Base-by-base conservation (phyloP, 2,797 vertebrate genomes). In the Scolopax rusticola region DNA sequence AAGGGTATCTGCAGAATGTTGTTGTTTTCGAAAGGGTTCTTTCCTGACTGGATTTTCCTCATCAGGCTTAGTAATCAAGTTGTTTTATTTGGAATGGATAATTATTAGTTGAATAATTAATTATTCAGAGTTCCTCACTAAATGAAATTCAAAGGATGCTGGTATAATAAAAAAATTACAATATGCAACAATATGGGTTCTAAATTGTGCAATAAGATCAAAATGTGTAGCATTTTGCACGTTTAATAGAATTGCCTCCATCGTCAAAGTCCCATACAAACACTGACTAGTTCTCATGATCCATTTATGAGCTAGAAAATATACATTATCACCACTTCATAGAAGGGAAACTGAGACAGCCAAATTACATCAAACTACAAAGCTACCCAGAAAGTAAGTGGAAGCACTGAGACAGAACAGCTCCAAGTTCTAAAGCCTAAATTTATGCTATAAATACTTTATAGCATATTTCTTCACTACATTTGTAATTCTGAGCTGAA, bases 21-120 rank as follows among this genome's bases (percentile, higher is more conserved):
- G 85, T 71, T 89, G 92, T 92, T 96, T 96, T 96, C 93, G 89
- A 84, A 93, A 90, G 86, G 74, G 80, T 85, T 96, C 84, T 83
- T 93, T 93, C 89, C 93, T 92, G 61, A 82, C 67, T 90, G 92
- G 92, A 86, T 96, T 95, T 91, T 95, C 86, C 70, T 94, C 96
- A 97, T 97, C 94, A 96, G 86, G 65, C 86, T 94, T 77, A 93
- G 90, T 85, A 97, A 96, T 97, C 95, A 95, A 94, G 93, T 84
- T 43, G 87, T 68, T 95, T 93, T 87, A 91, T 92, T 97, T 84
- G 75, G 81, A 84, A 94, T 59, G 75, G 80, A 19, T 96, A 93
- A 96, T 97, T 94, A 97, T 96, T 93, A 87, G 48, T 64, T 80
- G 95, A 90, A 84, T 79, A 93, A 96, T 93, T 97, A 95, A 93